Evolutionary conservation across 2,797 vertebrate species (phyloP), one percentile per base, ranked within the genome.

Genomic region (Xenentodon cancila): DNA sequence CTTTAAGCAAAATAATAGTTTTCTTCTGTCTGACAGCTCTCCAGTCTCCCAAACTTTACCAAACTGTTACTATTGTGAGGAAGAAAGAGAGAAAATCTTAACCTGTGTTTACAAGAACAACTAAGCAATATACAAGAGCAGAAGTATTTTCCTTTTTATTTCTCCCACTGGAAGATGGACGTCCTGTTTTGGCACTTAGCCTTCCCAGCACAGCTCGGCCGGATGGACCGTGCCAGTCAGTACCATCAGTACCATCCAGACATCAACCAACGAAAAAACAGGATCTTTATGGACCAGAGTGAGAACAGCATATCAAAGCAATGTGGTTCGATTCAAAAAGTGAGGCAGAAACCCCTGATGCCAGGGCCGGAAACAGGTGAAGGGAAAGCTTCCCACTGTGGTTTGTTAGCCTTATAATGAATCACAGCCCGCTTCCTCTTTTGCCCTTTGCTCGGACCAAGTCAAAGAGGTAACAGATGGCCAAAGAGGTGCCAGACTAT

Each of bases 351-450:
- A 82, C 86, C 85, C 73, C 69, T 59, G 51, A 74, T 67, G 67
- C 81, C 81, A 84, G 81, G 73, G 76, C 81, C 89, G 90, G 89
- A 95, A 92, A 90, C 84, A 92, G 91, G 85, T 90, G 87, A 88
- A 82, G 42, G 75, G 81, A 85, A 92, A 81, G 86, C 75, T 66
- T 40, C 37, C 4, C 37, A 2, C 37, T 15, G 37, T 40, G 37
- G 37, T 40, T 40, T 3, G 65, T 73, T 86, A 81, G 82, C 80
- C 48, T 59, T 84, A 51, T 21, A 45, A 51, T 73, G 57, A 76
- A 54, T 75, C 47, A 61, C 50, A 44, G 17, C 22, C 3, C 53
- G 57, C 48, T 73, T 48, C 11, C 22, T 70, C 62, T 73, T 77
- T 55, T 48, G 32, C 20, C 54, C 69, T 45, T 61, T 18, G 59